phyloP scores from a whole-genome alignment of 2,888 invertebrate species.

The Oligia latruncula region DNA sequence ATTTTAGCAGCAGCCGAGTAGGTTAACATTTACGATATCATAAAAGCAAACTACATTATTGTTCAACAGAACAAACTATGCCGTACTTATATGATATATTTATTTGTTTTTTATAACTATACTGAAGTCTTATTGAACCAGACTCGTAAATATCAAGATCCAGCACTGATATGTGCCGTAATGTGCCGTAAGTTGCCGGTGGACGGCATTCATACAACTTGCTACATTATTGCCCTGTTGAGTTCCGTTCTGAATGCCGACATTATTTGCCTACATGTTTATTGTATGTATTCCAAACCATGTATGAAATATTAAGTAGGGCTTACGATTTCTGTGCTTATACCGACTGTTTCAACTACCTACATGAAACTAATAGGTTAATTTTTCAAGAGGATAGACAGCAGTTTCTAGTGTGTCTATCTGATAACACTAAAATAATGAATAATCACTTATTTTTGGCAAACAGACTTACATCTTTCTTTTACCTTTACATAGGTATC shows the following conservation, averaged over 20 bases:
- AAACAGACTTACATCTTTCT: not conserved
- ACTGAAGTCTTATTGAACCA: constrained; percentile 34
- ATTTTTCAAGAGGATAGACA: not conserved
- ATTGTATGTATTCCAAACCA: constrained; percentile 13
- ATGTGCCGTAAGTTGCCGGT: constrained; percentile 25
- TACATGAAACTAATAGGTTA: not conserved
- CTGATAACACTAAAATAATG: not conserved
- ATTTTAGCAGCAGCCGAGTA: constrained; percentile 35
- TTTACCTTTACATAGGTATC: not conserved
- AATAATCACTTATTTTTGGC: not conserved
- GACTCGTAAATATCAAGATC: constrained; percentile 51
- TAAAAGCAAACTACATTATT: constrained; percentile 39
- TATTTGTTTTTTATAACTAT: constrained; percentile 39
- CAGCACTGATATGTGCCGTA: constrained; percentile 36
- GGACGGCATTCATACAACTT: constrained; percentile 36
- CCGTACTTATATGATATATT: constrained; percentile 21
- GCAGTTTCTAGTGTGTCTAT: not conserved
- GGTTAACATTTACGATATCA: constrained; percentile 36
- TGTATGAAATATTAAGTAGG: constrained; percentile 8
- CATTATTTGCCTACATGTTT: constrained; percentile 34
- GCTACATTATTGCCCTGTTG: constrained; percentile 44
- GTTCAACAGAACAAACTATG: constrained; percentile 26
- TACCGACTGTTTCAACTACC: not conserved
- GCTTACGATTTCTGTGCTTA: not conserved
- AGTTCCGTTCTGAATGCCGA: constrained; percentile 36